Conservation (phyloP, 1,140 invertebrate species). For the Gonioctena quinquepunctata region DNA sequence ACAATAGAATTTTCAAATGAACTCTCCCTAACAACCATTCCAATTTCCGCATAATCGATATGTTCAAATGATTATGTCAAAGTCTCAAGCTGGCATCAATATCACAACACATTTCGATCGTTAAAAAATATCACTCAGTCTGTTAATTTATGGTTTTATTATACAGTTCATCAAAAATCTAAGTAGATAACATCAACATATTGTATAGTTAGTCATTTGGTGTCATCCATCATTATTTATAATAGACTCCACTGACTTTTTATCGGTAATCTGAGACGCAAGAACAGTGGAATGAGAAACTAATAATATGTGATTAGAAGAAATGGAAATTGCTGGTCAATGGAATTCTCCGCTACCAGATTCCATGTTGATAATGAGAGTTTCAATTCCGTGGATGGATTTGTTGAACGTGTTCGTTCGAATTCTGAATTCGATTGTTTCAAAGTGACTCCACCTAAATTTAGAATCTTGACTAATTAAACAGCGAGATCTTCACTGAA, state of each 20-base stretch:
- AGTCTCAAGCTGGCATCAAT: slow-evolving; percentile 1
- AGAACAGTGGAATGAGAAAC: not conserved
- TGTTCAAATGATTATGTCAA: slow-evolving; percentile 13
- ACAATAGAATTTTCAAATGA: no score
- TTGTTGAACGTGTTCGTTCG: not conserved
- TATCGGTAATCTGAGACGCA: not conserved
- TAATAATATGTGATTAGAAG: slow-evolving; percentile 2
- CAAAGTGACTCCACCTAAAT: no score
- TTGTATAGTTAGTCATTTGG: slow-evolving; percentile 14
- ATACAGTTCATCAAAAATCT: slow-evolving; percentile 20
- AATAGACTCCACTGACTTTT: slow-evolving; percentile 7
- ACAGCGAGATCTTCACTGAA: no score
- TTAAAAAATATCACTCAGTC: not conserved
- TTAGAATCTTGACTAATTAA: no score
- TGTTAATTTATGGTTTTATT: slow-evolving; percentile 18
- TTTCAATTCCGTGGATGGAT: not conserved
- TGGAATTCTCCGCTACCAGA: not conserved
- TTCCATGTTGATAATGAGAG: not conserved
- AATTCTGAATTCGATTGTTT: no score
- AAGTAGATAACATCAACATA: slow-evolving; percentile 11
- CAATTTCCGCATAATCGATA: no score
- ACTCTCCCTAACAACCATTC: no score
- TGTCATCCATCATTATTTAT: slow-evolving; percentile 13
- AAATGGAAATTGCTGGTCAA: slow-evolving; percentile 2
- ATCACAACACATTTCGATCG: slow-evolving; percentile 4